Percentiles rank a stretch among this genome's conserved stretches.
Conservation (phyloP, 92 coral and sea anemone genomes). For the Actinostola sp. region DNA sequence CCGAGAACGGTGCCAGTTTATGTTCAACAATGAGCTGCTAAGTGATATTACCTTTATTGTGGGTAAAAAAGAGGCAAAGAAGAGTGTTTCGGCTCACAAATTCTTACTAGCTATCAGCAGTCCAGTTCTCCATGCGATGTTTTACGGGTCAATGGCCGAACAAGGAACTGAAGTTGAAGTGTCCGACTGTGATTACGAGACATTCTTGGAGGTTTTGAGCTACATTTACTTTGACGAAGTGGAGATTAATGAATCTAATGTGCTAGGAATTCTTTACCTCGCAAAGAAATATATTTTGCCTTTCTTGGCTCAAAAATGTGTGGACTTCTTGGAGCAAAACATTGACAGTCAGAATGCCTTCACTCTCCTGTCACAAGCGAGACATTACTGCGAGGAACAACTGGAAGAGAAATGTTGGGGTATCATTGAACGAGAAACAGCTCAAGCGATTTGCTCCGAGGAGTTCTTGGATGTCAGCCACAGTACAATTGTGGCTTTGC, state of each 20-base stretch:
- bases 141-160: conserved; percentile 84
- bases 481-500: conserved; percentile 70
- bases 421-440: conserved; percentile 78
- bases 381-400: conserved; percentile 72
- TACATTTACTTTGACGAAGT: conserved; percentile 83
- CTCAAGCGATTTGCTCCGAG: conserved; percentile 69
- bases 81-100: conserved; percentile 75
- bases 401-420: conserved; percentile 91
- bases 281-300: conserved; percentile 90
- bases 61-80: conserved; percentile 57
- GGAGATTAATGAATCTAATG: conserved; percentile 65
- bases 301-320: conserved; percentile 77
- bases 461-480: conserved; percentile 73
- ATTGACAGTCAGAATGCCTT: conserved; percentile 80
- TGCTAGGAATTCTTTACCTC: conserved; percentile 75
- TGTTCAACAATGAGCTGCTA: conserved; percentile 81
- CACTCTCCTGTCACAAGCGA: conserved; percentile 78
- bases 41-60: conserved; percentile 74
- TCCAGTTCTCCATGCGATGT: conserved; percentile 86
- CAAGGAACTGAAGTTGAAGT: conserved; percentile 59
- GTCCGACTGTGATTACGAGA: conserved; percentile 74
- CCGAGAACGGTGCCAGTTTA: conserved; percentile 70
- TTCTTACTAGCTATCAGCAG: conserved; percentile 82
- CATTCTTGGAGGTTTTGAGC: conserved; percentile 70
- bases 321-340: conserved; percentile 74